These are phyloP conservation scores for Panagrolaimus sp. DNA, from an alignment of 1,140 invertebrate species.

Conservation along the genomic window DNA sequence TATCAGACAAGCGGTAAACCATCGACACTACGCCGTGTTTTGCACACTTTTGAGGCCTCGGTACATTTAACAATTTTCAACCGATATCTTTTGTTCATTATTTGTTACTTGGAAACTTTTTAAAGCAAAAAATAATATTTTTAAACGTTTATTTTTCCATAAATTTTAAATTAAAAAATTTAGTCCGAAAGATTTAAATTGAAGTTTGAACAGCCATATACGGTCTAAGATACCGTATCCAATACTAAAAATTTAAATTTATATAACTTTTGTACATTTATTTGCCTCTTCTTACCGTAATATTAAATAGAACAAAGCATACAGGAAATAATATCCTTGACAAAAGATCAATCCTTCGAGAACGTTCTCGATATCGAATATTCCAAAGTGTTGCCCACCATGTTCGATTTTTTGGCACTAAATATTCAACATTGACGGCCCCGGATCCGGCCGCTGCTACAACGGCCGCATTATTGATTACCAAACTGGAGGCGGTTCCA, in stretches of 20 bases:
- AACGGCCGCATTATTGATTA: slow-evolving; percentile 16
- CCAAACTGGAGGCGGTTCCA: neutral
- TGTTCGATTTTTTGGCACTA: slow-evolving; percentile 5
- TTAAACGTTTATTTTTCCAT: too few species aligned
- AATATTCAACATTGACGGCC: neutral
- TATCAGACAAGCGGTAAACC: too few species aligned
- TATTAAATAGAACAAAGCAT: slow-evolving; percentile 52
- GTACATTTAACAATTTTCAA: too few species aligned
- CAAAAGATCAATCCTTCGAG: slow-evolving; percentile 52
- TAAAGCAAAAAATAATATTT: too few species aligned
- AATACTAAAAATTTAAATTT: slow-evolving; percentile 47
- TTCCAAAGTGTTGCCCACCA: slow-evolving; percentile 48
- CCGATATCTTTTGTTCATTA: too few species aligned
- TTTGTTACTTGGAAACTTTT: too few species aligned
- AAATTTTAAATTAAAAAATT: too few species aligned
- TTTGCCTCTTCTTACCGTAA: slow-evolving; percentile 38
- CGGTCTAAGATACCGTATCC: slow-evolving; percentile 45
- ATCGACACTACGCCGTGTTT: too few species aligned
- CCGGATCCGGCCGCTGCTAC: neutral
- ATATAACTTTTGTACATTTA: slow-evolving; percentile 8
- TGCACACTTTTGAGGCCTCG: too few species aligned
- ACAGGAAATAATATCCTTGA: slow-evolving; percentile 52
- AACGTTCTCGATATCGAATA: slow-evolving; percentile 52
- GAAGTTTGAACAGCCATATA: slow-evolving; percentile 45
- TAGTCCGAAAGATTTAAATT: too few species aligned